Evolutionary conservation across 2,888 invertebrate genomes (phyloP), one percentile per base, ranked within the genome.

Genomic region (Leistus spinibarbis): DNA sequence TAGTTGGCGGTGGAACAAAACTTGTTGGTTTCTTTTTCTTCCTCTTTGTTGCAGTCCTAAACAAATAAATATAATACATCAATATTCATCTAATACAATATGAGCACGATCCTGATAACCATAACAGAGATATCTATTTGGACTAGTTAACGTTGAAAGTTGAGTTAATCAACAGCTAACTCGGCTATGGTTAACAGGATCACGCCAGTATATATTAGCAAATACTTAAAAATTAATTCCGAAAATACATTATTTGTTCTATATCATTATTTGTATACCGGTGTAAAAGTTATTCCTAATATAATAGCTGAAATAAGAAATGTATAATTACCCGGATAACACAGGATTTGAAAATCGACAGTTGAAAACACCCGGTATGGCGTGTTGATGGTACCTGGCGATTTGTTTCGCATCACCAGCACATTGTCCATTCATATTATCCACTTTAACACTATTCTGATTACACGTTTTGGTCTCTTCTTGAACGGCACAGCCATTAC

Each of bases 21-120:
- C 92, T 91, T 0, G 95, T 95, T n/a, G 95, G 95, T 84, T 95
- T 95, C 84, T 96, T 96, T 86, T 95, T 95, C 83, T 95, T 95
- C 22, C 95, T 88, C 77, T 91, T 92, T 19, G 90, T 89, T 20
- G 82, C 83, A 65, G 80, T 80, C 74, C 82, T 82, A 76, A 19
- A 80, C 10, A 66, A 53, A 19, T 9, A 40, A 71, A 54, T 40
- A 53, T 62, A 53, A 7, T 10, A 40, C 3, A 40, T 13, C 7
- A 7, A 40, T 40, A 40, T 40, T 13, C 40, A 40, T 10, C 5
- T 5, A 40, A 40, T 40, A 1, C 40, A 27, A 27, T 9, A 40
- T 5, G 13, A 7, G 40, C 13, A 10, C 40, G 1, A 40, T 1
- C 7, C 40, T 40, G 40, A 40, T 40, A n/a, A n/a, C n/a, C n/a